phyloP scores from a whole-genome alignment of 1,140 invertebrate genomes.

The Diploscapter pachys region DNA sequence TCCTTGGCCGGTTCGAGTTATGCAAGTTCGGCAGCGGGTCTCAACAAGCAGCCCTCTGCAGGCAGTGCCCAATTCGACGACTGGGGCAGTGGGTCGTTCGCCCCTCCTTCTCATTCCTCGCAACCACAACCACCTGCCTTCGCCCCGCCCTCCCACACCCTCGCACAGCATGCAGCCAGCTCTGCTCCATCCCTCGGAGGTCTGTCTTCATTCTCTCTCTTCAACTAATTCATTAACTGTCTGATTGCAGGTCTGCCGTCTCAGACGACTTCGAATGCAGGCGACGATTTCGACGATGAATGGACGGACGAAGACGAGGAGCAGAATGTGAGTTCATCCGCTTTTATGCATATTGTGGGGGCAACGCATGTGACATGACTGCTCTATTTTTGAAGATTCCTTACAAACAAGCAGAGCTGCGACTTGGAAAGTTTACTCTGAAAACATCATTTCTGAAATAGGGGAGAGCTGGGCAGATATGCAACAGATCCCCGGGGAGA shows the following conservation, averaged over 20 bases:
- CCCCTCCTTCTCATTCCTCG: constrained; percentile 10
- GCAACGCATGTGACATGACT: too few species aligned
- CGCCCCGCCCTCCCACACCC: not conserved
- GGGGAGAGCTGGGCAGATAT: too few species aligned
- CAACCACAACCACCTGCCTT: not conserved
- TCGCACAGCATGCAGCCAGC: not conserved
- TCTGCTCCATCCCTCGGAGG: too few species aligned
- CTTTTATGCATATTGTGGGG: not conserved
- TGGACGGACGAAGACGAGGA: constrained; percentile 58
- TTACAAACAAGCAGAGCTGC: too few species aligned
- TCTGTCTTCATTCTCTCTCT: not conserved
- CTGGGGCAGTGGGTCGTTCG: not conserved
- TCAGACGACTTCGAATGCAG: constrained; percentile 2
- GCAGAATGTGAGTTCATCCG: constrained; percentile 21
- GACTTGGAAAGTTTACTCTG: too few species aligned
- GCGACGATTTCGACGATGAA: constrained; percentile 57
- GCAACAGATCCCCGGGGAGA: too few species aligned
- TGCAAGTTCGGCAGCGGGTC: too few species aligned
- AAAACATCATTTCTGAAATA: too few species aligned
- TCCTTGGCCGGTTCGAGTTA: too few species aligned
- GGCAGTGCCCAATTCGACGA: not conserved
- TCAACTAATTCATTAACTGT: not conserved
- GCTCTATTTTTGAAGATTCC: too few species aligned
- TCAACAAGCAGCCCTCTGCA: too few species aligned
- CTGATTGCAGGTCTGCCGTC: too few species aligned